Evolutionary conservation across 2,797 vertebrate species (phyloP), one percentile per base, ranked within the genome.

Genomic region (Champsocephalus gunnari): DNA sequence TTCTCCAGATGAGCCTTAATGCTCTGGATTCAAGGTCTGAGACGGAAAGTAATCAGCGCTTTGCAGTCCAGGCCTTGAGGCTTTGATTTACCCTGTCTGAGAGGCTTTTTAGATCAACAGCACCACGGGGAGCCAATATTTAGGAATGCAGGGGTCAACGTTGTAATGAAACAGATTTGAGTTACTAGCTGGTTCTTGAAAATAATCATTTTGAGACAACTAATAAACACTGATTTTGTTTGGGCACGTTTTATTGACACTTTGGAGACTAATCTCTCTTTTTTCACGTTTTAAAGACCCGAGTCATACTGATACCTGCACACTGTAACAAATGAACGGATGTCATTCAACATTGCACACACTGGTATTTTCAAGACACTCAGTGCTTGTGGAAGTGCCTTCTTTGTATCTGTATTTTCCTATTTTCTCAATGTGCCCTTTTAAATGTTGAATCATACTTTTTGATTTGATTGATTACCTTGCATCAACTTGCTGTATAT

Each of bases 61-160:
- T 61, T 71, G 55, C 59, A 69, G 34, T 60, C n/a, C 28, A 57
- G 53, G 34, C 59, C 63, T 57, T 12, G 5, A 48, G 70, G 55
- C 47, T 84, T 70, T 70, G 44, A 50, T 49, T 72, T 28, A n/a
- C 47, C 17, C 28, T 19, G 4, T 53, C 57, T 41, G 60, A 67
- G 61, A 61, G 43, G 66, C 24, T 73, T 86, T 73, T 67, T 47
- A 61, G 59, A 60, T 77, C 71, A 75, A 24, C 71, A 65, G 24
- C 49, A 12, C 54, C 43, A 38, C 66, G 67, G 43, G 57, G 59
- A 73, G 65, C n/a, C 47, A 69, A 47, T 57, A 66, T 54, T 55
- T 48, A 53, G 50, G 57, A 12, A 62, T 17, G 32, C n/a, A 44
- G 7, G 3, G 49, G 12, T 53, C 41, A 32, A 3, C 8, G 19